phyloP scores from a whole-genome alignment of 2,888 invertebrate genomes.

The Gymnocheta viridis region DNA sequence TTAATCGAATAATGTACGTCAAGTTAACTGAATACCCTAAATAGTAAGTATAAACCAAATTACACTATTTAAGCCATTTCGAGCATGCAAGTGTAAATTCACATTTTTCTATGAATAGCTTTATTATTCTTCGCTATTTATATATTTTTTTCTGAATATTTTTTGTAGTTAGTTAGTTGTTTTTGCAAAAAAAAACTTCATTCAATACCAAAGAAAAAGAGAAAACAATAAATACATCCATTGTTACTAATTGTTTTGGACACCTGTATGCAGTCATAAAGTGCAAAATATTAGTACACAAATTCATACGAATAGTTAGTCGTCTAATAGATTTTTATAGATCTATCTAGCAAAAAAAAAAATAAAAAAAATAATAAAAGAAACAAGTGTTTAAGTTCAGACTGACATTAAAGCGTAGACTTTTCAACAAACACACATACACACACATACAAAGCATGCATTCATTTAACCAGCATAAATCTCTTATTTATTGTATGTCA shows the following conservation, averaged over 20 bases:
- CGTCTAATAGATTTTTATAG: constrained; percentile 28
- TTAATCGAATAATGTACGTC: background rate
- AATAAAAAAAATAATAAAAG: background rate
- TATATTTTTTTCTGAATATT: constrained; percentile 14
- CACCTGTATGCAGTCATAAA: constrained; percentile 59
- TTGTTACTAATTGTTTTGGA: constrained; percentile 67
- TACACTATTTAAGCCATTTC: background rate
- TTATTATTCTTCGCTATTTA: constrained; percentile 51
- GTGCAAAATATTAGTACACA: constrained; percentile 39
- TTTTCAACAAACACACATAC: background rate
- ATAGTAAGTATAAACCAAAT: background rate
- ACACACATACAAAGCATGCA: background rate
- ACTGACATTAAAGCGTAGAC: constrained; percentile 60
- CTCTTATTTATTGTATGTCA: constrained; percentile 23
- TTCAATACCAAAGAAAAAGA: constrained; percentile 50
- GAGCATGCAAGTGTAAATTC: constrained; percentile 13
- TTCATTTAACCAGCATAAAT: background rate
- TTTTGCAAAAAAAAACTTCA: constrained; percentile 38
- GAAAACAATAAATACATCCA: constrained; percentile 40
- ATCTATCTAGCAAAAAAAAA: constrained; percentile 24
- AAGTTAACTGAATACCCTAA: background rate
- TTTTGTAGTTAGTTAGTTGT: constrained; percentile 2
- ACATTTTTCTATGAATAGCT: constrained; percentile 52
- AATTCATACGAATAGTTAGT: constrained; percentile 10
- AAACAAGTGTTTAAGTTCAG: constrained; percentile 53